Conservation (phyloP, 2,888 invertebrate species). For the Alloplasta piceator region DNA sequence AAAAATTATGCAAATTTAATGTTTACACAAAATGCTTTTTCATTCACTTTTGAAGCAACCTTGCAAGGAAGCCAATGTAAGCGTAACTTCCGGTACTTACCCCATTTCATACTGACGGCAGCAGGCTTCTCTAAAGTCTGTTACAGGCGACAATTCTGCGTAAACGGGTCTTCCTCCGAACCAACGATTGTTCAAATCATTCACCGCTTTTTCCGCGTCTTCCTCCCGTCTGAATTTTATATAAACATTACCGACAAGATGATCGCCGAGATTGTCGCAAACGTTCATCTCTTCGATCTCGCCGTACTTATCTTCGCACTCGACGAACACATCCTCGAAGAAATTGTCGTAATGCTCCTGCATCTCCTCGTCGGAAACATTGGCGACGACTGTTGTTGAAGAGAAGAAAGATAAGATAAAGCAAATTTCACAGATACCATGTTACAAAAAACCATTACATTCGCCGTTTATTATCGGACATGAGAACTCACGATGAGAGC, state of each 20-base stretch:
- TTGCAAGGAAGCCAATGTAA: too few relatives aligned
- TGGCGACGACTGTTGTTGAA: conserved; percentile 89
- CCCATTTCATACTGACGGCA: conserved; percentile 99
- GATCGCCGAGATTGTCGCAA: conserved; percentile 99
- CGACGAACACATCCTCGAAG: conserved; percentile 99
- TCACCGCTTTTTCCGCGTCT: conserved; percentile 98
- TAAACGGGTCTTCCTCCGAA: conserved; percentile 99
- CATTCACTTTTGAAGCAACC: too few relatives aligned
- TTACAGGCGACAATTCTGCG: conserved; percentile 99
- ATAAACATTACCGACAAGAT: conserved; percentile 99
- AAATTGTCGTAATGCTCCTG: conserved; percentile 99
- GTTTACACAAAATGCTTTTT: too few relatives aligned
- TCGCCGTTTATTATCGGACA: background rate
- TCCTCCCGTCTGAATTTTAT: conserved; percentile 99
- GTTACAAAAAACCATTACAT: conserved; percentile 8
- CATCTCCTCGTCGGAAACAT: conserved; percentile 98
- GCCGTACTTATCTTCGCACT: conserved; percentile 99
- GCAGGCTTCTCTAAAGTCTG: conserved; percentile 99
- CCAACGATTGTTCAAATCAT: conserved; percentile 99
- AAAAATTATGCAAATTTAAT: too few relatives aligned
- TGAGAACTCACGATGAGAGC: conserved; percentile 92
- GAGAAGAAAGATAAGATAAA: conserved; percentile 47
- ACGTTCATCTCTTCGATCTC: conserved; percentile 99
- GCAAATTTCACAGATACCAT: too few relatives aligned
- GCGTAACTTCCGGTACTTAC: conserved; percentile 79